Percentiles rank a stretch among this genome's conserved stretches.
Evolutionary conservation across 2,888 invertebrate species (phyloP).

Genomic region (Aphrophora alni): DNA sequence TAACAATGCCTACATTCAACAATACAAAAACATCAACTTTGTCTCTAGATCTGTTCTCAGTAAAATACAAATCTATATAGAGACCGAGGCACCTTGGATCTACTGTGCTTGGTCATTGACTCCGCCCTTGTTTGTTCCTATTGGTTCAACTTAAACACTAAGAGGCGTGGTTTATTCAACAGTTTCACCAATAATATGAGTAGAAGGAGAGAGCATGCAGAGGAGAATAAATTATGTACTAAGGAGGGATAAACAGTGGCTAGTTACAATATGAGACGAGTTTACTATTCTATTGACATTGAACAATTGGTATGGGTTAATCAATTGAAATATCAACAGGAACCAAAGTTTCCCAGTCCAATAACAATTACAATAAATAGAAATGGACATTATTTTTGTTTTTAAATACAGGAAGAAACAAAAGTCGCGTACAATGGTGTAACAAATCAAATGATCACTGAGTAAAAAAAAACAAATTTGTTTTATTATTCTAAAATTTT

Average conservation of each 20-base stretch:
- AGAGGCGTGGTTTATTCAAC: neutral
- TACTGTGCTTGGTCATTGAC: neutral
- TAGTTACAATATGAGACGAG: neutral
- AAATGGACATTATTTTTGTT: too few relatives aligned
- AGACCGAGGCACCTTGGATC: neutral
- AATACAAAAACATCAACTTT: neutral
- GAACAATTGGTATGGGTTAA: neutral
- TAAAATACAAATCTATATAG: neutral
- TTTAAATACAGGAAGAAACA: too few relatives aligned
- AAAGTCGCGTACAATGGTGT: too few relatives aligned
- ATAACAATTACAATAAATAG: too few relatives aligned
- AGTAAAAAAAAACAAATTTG: too few relatives aligned
- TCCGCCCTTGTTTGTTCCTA: neutral
- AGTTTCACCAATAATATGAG: neutral
- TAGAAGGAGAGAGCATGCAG: neutral
- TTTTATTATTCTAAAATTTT: too few relatives aligned
- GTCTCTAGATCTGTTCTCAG: neutral
- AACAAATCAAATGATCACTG: too few relatives aligned
- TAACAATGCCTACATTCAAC: too few relatives aligned
- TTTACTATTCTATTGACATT: neutral
- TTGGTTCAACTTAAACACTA: neutral
- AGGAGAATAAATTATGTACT: neutral
- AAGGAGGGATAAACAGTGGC: neutral
- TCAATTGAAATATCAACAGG: neutral
- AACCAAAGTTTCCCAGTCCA: too few relatives aligned